phyloP scores from a whole-genome alignment of 2,113 vertebrate genomes.

The Melanostigma gelatinosum region DNA sequence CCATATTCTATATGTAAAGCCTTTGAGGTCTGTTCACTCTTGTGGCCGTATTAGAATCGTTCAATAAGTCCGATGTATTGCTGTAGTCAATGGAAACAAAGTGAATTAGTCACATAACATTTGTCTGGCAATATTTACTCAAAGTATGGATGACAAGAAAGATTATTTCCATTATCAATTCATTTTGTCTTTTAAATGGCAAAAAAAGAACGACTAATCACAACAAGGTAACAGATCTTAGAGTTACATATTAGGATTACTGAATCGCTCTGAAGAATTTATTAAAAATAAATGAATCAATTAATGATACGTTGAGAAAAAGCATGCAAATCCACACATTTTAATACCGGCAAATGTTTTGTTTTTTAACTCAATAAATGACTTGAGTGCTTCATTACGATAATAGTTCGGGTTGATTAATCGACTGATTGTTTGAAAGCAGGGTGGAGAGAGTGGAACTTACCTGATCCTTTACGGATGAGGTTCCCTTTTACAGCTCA shows the following conservation, averaged over 20 bases:
- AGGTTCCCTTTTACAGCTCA: constrained; percentile 35
- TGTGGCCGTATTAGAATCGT: constrained; percentile 46
- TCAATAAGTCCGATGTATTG: constrained; percentile 42
- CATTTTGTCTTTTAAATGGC: constrained; percentile 19
- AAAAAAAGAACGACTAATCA: neutral
- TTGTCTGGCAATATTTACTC: constrained; percentile 9
- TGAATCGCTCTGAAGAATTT: neutral
- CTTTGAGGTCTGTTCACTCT: constrained; percentile 33
- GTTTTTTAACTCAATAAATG: constrained; percentile 12
- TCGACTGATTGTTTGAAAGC: neutral
- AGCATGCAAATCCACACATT: neutral
- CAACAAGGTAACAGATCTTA: neutral
- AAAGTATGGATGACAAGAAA: constrained; percentile 7
- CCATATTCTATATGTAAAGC: constrained; percentile 49
- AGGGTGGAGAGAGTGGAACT: constrained; percentile 22
- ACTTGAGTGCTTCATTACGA: neutral
- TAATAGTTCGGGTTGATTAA: neutral
- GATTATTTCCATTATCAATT: constrained; percentile 9
- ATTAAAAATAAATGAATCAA: neutral
- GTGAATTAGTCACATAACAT: constrained; percentile 22
- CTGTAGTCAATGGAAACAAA: constrained; percentile 24
- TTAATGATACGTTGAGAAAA: neutral
- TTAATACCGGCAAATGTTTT: neutral
- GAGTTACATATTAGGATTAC: neutral
- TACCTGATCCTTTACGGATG: constrained; percentile 38